phyloP scores from a whole-genome alignment of 2,888 invertebrate genomes.

The Drosophila aldrichi region DNA sequence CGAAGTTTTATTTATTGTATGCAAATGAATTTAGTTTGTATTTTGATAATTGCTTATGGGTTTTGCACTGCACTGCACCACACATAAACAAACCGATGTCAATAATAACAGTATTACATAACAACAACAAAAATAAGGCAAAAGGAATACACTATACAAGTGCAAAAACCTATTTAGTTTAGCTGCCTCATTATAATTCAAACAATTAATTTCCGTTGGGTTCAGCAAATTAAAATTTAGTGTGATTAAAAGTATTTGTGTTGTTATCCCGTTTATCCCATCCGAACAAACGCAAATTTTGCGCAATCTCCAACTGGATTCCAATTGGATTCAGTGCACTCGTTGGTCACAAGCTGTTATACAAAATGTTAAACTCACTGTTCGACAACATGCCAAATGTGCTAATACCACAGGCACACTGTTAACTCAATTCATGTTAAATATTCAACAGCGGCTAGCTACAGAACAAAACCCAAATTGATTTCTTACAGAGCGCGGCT shows the following conservation, averaged over 20 bases:
- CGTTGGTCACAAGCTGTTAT: not conserved
- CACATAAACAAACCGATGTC: conserved; percentile 2
- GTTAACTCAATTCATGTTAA: conserved; percentile 17
- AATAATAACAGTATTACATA: not conserved
- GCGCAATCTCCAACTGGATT: not conserved
- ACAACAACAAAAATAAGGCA: not conserved
- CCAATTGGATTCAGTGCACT: conserved; percentile 2
- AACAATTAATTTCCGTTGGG: not conserved
- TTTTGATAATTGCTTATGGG: conserved; percentile 14
- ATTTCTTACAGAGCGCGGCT: conserved; percentile 71
- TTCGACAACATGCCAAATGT: conserved; percentile 10
- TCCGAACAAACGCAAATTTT: no score
- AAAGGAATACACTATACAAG: not conserved
- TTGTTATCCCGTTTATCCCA: not conserved
- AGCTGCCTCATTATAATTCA: not conserved
- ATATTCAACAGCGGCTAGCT: conserved; percentile 18
- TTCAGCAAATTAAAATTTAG: not conserved
- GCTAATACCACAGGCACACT: conserved; percentile 1
- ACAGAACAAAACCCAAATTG: conserved; percentile 48
- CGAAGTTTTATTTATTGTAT: conserved; percentile 14
- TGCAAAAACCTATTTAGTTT: not conserved
- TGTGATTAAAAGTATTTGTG: not conserved
- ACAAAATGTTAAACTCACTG: conserved; percentile 11
- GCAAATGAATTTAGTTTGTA: conserved; percentile 19
- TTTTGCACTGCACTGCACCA: not conserved